These are phyloP conservation scores for Melitaea athalia DNA, from an alignment of 2,888 invertebrate species.

Conservation along the genomic window DNA sequence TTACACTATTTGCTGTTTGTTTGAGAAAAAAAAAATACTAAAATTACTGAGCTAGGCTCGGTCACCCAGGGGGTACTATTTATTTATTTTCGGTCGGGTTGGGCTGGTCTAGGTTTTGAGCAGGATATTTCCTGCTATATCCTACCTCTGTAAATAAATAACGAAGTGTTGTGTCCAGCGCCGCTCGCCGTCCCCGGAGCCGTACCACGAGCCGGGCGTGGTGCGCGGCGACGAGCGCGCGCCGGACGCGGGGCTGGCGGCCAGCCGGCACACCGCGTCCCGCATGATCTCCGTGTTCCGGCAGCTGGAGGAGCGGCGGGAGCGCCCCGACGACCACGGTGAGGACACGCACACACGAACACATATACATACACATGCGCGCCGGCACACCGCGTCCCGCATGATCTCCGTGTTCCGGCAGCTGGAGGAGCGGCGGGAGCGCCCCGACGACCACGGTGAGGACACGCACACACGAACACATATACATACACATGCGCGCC, in stretches of 20 bases:
- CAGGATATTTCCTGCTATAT: too few species aligned
- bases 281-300: constrained; percentile 95
- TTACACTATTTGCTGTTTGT: too few species aligned
- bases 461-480: background rate
- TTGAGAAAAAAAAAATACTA: too few species aligned
- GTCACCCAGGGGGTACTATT: too few species aligned
- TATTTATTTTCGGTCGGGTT: too few species aligned
- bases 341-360: constrained; percentile 16
- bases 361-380: background rate
- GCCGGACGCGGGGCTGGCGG: constrained; percentile 72
- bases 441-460: constrained; percentile 70
- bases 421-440: constrained; percentile 87
- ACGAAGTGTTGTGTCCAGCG: constrained; percentile 49
- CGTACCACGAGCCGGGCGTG: constrained; percentile 88
- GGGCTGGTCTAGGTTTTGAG: too few species aligned
- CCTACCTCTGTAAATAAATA: too few species aligned
- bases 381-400: constrained; percentile 85
- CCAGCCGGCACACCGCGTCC: constrained; percentile 88
- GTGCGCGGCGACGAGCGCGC: constrained; percentile 84
- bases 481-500: background rate
- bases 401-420: constrained; percentile 95
- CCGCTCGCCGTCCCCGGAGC: constrained; percentile 87
- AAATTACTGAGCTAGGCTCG: too few species aligned
- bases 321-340: constrained; percentile 72
- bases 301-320: constrained; percentile 89